Conservation (phyloP, 1,140 invertebrate species). For the Drosophila gunungcola region DNA sequence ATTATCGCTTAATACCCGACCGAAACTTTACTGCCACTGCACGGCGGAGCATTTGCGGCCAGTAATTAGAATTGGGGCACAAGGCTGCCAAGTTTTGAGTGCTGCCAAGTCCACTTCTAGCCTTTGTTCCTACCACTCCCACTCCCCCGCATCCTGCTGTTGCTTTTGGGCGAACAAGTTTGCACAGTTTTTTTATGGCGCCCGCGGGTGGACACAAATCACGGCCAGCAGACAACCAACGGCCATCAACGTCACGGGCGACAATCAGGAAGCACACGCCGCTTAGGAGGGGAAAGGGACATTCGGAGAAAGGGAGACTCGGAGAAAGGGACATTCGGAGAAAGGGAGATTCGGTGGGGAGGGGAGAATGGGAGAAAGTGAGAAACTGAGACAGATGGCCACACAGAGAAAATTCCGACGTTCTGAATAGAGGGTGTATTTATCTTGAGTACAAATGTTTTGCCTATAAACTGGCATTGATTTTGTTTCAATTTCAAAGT, state of each 20-base stretch:
- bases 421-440: no score
- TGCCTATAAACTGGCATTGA: no score
- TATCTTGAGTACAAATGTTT: no score
- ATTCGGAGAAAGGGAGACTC: no score
- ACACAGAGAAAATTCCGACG: not conserved
- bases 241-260: constrained; percentile 70
- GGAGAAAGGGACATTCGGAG: no score
- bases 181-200: constrained; percentile 36
- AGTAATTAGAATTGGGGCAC: constrained; percentile 38
- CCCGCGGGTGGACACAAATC: constrained; percentile 60
- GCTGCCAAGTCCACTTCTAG: constrained; percentile 53
- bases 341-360: not conserved
- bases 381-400: not conserved
- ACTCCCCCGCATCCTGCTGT: not conserved
- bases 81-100: constrained; percentile 47
- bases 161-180: constrained; percentile 10
- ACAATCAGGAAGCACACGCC: constrained; percentile 53
- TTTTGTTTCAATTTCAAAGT: no score
- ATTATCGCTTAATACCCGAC: constrained; percentile 74
- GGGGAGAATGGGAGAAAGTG: no score
- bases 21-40: constrained; percentile 41
- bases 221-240: constrained; percentile 49
- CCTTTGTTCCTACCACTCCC: constrained; percentile 20
- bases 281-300: not conserved
- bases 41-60: constrained; percentile 23